phyloP scores from a whole-genome alignment of 2,113 vertebrate genomes.

The Machaerirhynchus nigripectus region DNA sequence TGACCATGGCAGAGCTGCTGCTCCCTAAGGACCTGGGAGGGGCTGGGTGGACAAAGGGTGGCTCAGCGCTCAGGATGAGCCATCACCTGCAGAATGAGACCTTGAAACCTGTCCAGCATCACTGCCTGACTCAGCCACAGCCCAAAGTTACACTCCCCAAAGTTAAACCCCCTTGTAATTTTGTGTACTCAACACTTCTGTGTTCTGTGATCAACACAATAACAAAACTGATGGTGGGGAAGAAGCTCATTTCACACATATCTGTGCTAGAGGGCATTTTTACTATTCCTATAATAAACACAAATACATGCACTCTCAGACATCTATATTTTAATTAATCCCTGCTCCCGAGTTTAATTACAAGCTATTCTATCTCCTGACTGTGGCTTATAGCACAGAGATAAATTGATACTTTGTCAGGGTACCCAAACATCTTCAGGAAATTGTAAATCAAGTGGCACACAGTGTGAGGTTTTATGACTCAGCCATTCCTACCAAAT shows the following conservation, averaged over 20 bases:
- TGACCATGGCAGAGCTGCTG: background rate
- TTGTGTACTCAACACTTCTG: background rate
- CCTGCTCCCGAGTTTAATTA: conserved; percentile 9
- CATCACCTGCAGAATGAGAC: background rate
- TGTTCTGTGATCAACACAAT: background rate
- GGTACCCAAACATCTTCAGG: background rate
- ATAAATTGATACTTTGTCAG: conserved; percentile 12
- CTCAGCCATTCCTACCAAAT: background rate
- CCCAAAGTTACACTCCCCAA: background rate
- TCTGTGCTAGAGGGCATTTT: background rate
- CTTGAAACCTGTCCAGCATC: background rate
- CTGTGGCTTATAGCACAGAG: background rate
- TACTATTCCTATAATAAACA: background rate
- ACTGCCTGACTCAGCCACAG: background rate
- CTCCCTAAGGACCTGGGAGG: rapidly evolving
- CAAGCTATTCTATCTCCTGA: background rate
- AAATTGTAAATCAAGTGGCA: background rate
- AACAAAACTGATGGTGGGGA: background rate
- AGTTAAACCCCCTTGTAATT: background rate
- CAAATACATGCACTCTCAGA: background rate
- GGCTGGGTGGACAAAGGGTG: background rate
- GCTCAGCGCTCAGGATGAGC: background rate
- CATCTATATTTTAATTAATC: conserved; percentile 15
- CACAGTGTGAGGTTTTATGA: background rate
- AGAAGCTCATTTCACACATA: background rate